Evolutionary conservation across 2,113 vertebrate genomes (phyloP).

Genomic region (Pipa parva): DNA sequence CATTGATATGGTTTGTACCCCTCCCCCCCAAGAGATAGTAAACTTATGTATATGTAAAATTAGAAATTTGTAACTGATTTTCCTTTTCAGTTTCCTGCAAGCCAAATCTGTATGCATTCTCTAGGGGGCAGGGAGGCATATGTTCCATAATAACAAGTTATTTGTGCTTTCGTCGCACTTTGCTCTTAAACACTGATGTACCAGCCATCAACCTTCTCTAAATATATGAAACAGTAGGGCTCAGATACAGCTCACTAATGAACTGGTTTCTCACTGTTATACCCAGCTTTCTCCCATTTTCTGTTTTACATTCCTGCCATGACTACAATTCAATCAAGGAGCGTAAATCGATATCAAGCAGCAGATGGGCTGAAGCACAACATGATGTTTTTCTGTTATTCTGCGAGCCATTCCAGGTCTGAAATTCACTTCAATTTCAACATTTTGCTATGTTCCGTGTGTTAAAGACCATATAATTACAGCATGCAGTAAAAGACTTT

Average conservation of each 20-base stretch:
- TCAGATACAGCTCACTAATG: conserved; percentile 17
- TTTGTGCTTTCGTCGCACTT: background rate
- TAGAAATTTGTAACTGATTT: no score
- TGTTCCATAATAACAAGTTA: background rate
- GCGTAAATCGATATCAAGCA: conserved; percentile 7
- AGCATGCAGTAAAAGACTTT: background rate
- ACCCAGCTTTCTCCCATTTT: conserved; percentile 6
- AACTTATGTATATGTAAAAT: no score
- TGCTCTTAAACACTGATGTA: background rate
- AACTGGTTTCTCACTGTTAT: conserved; percentile 10
- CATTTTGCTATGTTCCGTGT: conserved; percentile 23
- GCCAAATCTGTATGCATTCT: background rate
- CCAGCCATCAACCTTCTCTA: background rate
- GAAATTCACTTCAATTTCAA: conserved; percentile 26
- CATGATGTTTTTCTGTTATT: background rate
- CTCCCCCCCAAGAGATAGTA: no score
- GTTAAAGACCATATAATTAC: conserved; percentile 30
- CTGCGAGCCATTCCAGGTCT: conserved; percentile 14
- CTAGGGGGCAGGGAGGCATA: background rate
- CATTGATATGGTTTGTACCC: no score
- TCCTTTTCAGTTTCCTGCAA: background rate
- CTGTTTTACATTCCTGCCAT: conserved; percentile 9
- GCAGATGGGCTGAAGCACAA: background rate
- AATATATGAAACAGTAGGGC: conserved; percentile 16
- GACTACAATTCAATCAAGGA: conserved; percentile 11